phyloP scores from a whole-genome alignment of 2,113 vertebrate genomes.

The Poeciliopsis turrubarensis region DNA sequence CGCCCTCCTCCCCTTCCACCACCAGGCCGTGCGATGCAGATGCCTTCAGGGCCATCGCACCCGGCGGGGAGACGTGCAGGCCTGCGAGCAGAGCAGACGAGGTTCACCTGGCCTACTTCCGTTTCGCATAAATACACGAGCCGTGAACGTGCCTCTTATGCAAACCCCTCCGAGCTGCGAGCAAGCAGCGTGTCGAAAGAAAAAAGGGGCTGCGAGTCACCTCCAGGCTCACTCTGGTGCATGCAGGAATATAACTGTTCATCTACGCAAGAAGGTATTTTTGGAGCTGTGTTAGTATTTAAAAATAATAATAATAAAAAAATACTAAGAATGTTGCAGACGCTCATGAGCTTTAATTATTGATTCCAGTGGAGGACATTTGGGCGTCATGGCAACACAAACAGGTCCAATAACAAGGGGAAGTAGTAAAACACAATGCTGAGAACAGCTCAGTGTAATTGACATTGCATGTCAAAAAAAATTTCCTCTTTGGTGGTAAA shows the following conservation, averaged over 20 bases:
- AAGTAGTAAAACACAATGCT: neutral
- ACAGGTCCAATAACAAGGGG: neutral
- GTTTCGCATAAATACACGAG: neutral
- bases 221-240: neutral
- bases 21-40: conserved; percentile 4
- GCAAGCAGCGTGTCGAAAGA: conserved; percentile 29
- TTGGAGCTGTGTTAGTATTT: too few relatives aligned
- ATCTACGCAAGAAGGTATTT: neutral
- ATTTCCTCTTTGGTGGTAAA: too few relatives aligned
- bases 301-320: too few relatives aligned
- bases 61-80: conserved; percentile 23
- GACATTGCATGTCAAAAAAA: too few relatives aligned
- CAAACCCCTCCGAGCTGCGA: conserved; percentile 15
- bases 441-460: too few relatives aligned
- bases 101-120: conserved; percentile 63
- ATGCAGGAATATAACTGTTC: neutral
- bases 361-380: neutral
- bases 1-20: neutral
- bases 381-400: neutral
- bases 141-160: neutral
- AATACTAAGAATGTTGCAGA: neutral
- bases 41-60: conserved; percentile 7
- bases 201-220: neutral
- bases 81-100: conserved; percentile 35
- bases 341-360: neutral